Percentiles rank a stretch among this genome's conserved stretches.
Conservation (phyloP, 2,888 invertebrate genomes). For the Seira ritae region DNA sequence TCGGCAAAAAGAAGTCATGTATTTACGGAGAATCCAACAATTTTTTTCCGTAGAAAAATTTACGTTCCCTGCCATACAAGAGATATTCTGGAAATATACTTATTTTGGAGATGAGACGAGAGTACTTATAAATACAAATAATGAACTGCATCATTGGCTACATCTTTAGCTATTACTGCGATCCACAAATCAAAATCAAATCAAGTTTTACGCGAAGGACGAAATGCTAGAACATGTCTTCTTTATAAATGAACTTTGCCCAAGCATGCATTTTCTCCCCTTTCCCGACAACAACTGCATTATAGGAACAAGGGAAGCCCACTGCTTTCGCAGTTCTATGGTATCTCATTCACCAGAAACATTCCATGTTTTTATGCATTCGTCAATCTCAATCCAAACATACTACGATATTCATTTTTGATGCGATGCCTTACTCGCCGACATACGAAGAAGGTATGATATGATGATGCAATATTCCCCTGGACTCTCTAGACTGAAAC, state of each 20-base stretch:
- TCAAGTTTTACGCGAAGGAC: neutral
- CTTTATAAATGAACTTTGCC: neutral
- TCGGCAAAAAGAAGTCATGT: neutral
- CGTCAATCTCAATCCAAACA: neutral
- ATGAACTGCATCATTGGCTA: slow-evolving; percentile 11
- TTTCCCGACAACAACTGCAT: too few relatives aligned
- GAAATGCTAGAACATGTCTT: neutral
- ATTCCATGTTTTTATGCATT: neutral
- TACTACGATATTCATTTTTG: slow-evolving; percentile 6
- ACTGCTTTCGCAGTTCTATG: neutral
- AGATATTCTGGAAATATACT: too few relatives aligned
- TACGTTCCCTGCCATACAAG: too few relatives aligned
- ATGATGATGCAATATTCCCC: neutral
- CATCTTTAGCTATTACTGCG: neutral
- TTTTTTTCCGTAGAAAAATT: too few relatives aligned
- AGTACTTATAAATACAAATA: neutral
- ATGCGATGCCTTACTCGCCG: neutral
- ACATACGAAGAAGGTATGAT: neutral
- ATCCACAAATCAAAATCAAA: slow-evolving; percentile 1
- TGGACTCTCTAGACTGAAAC: neutral
- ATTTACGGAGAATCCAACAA: neutral
- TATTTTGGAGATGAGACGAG: neutral
- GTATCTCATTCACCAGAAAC: too few relatives aligned
- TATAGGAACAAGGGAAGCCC: neutral
- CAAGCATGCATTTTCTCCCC: neutral